phyloP scores from a whole-genome alignment of 2,797 vertebrate species.

The Cossypha niveicapilla region DNA sequence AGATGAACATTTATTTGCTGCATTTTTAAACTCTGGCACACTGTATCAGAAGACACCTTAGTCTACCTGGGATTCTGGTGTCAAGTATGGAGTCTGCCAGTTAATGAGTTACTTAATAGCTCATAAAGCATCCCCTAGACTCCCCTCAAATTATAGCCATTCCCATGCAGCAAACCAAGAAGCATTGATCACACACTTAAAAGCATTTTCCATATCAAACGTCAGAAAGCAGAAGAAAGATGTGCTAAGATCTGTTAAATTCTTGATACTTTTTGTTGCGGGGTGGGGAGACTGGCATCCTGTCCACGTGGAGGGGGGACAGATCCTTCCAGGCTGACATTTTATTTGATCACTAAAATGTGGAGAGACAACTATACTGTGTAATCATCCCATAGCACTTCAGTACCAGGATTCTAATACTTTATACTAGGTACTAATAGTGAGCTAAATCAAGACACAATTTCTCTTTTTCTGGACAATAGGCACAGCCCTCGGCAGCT shows the following conservation, averaged over 20 bases:
- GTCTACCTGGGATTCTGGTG: neutral
- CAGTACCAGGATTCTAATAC: neutral
- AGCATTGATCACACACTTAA: neutral
- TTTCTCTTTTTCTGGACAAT: neutral
- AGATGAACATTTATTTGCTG: neutral
- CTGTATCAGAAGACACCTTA: neutral
- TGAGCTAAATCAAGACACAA: neutral
- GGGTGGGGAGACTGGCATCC: neutral
- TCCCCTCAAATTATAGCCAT: neutral
- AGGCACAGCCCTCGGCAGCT: neutral
- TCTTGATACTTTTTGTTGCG: neutral
- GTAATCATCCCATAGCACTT: neutral
- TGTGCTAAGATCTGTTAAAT: neutral
- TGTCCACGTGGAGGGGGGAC: neutral
- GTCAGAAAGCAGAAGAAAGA: neutral
- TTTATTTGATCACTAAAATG: neutral
- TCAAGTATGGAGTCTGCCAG: neutral
- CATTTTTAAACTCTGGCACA: neutral
- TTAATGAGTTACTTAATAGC: conserved; percentile 53
- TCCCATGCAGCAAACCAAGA: conserved; percentile 1
- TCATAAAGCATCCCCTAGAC: conserved; percentile 4
- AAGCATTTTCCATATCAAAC: neutral
- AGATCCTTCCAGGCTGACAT: neutral
- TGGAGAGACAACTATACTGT: neutral
- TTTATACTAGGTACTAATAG: neutral